Percentiles rank a stretch among this genome's conserved stretches.
These are phyloP conservation scores for Druceiella hillmani DNA, from an alignment of 2,888 invertebrate species.

Conservation along the genomic window DNA sequence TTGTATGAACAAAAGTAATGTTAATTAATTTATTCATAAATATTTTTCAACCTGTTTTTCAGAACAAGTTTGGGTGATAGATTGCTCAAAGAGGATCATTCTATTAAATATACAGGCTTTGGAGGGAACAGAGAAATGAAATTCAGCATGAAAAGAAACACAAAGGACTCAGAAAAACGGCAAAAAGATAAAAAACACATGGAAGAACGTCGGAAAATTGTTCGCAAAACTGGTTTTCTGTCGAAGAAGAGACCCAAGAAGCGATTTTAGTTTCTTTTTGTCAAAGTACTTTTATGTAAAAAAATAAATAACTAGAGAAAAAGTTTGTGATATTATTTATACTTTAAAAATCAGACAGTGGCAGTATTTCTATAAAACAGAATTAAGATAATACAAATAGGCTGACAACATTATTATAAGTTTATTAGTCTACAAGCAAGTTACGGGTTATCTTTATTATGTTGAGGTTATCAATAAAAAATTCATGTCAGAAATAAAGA, in stretches of 20 bases:
- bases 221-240: constrained; percentile 43
- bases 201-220: constrained; percentile 63
- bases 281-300: too few relatives aligned
- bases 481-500: too few relatives aligned
- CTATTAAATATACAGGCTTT: constrained; percentile 44
- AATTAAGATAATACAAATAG: too few relatives aligned
- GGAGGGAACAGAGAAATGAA: constrained; percentile 78
- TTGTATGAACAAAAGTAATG: neutral
- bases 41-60: constrained; percentile 29
- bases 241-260: constrained; percentile 30
- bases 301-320: too few relatives aligned
- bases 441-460: too few relatives aligned
- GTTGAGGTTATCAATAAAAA: too few relatives aligned
- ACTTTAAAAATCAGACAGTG: too few relatives aligned
- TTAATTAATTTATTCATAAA: constrained; percentile 12
- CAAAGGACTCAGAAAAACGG: constrained; percentile 48
- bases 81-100: constrained; percentile 54
- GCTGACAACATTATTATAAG: too few relatives aligned
- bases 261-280: too few relatives aligned
- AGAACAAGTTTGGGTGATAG: constrained; percentile 72
- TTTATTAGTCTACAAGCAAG: too few relatives aligned
- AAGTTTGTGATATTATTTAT: too few relatives aligned
- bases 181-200: constrained; percentile 61
- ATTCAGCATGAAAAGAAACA: constrained; percentile 58
- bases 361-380: too few relatives aligned